phyloP scores from a whole-genome alignment of 2,888 invertebrate species.

The Anoplius nigerrimus region DNA sequence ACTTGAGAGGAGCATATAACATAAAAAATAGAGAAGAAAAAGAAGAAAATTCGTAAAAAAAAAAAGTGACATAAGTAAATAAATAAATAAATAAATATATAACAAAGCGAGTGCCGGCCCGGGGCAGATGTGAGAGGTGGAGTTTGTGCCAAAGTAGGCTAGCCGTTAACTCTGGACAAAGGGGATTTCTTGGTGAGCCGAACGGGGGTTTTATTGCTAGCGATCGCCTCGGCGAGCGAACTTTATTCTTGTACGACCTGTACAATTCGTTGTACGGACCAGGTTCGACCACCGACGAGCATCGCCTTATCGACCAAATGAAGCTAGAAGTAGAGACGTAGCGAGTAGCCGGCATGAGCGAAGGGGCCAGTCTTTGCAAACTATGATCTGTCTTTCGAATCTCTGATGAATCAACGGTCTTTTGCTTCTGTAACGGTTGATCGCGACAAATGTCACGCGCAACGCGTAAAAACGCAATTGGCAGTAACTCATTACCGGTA shows the following conservation, averaged over 20 bases:
- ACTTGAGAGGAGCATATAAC: constrained; percentile 16
- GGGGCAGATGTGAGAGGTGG: constrained; percentile 56
- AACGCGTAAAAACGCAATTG: too few species aligned
- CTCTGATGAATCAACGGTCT: constrained; percentile 44
- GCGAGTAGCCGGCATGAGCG: constrained; percentile 73
- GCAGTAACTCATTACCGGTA: too few species aligned
- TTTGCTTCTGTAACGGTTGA: too few species aligned
- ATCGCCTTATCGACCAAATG: constrained; percentile 38
- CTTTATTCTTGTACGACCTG: too few species aligned
- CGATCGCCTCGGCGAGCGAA: constrained; percentile 8
- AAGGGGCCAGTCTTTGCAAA: constrained; percentile 74
- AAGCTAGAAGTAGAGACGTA: constrained; percentile 47
- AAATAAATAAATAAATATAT: constrained; percentile 2
- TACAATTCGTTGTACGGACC: constrained; percentile 4
- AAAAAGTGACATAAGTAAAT: constrained; percentile 35
- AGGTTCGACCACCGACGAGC: constrained; percentile 24
- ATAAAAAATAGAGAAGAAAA: constrained; percentile 23
- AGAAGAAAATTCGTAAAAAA: constrained; percentile 35
- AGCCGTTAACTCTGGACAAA: constrained; percentile 52
- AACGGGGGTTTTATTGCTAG: constrained; percentile 15
- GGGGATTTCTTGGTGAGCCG: constrained; percentile 29
- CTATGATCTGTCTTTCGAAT: constrained; percentile 73
- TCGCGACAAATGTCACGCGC: too few species aligned
- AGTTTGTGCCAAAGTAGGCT: constrained; percentile 74
- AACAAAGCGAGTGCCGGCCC: constrained; percentile 73